Conservation (phyloP, 2,888 invertebrate genomes). For the Chymomyza caudatula region DNA sequence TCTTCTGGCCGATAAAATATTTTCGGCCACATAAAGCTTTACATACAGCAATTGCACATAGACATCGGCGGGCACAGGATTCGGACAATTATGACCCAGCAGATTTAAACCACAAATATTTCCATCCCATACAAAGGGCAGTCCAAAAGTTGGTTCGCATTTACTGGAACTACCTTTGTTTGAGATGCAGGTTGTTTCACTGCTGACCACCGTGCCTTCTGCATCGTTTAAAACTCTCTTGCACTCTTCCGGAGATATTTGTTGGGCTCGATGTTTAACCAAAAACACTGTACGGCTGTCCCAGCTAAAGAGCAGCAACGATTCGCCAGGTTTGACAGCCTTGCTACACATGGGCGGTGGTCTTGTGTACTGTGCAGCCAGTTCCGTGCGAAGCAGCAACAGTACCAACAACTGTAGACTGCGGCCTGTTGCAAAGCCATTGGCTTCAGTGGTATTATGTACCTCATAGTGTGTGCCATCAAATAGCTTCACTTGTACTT, state of each 20-base stretch:
- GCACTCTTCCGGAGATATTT: not conserved
- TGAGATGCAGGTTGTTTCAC: constrained; percentile 15
- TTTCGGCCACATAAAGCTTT: constrained; percentile 10
- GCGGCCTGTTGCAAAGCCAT: not conserved
- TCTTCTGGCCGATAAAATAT: not conserved
- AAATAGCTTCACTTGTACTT: constrained; percentile 3
- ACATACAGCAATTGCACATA: constrained; percentile 22
- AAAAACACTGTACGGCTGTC: not conserved
- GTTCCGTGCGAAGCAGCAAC: not conserved
- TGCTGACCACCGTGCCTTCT: not conserved
- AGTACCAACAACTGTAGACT: constrained; percentile 1
- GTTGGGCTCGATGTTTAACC: not conserved
- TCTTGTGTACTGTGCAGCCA: not conserved
- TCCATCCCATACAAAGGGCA: constrained; percentile 23
- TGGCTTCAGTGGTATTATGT: not conserved
- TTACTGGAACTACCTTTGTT: not conserved
- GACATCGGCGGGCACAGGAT: constrained; percentile 4
- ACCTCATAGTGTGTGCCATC: constrained; percentile 4
- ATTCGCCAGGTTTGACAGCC: too few relatives aligned
- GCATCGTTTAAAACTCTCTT: not conserved
- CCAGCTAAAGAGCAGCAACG: not conserved
- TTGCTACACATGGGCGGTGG: constrained; percentile 27
- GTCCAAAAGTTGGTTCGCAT: constrained; percentile 20
- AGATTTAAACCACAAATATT: constrained; percentile 37
- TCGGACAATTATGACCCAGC: constrained; percentile 36